phyloP scores from a whole-genome alignment of 2,113 vertebrate species.

The Merops nubicus region DNA sequence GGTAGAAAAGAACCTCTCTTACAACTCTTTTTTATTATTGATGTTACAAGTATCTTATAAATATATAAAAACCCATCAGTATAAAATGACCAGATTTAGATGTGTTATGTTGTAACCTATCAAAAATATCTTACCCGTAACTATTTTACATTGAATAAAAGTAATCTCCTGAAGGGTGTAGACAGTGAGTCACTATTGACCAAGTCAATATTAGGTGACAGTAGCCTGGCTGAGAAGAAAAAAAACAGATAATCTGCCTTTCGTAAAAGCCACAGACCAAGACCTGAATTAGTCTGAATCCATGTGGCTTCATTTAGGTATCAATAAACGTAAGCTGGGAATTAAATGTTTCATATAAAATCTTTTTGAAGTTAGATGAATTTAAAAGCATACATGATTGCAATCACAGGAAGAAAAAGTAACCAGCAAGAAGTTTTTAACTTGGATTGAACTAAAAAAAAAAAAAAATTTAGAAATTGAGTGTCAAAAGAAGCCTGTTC shows the following conservation, averaged over 20 bases:
- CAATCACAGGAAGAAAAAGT: not conserved
- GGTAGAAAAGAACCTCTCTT: too few relatives aligned
- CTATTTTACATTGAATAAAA: not conserved
- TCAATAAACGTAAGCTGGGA: not conserved
- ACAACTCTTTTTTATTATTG: not conserved
- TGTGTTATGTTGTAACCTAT: not conserved
- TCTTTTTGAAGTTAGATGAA: not conserved
- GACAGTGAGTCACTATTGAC: not conserved
- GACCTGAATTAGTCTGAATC: not conserved
- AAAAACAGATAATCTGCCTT: not conserved
- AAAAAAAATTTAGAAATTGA: not conserved
- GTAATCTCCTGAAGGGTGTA: fast-evolving
- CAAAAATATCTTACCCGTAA: not conserved
- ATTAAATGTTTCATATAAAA: not conserved
- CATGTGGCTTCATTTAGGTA: not conserved
- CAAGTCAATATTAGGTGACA: not conserved
- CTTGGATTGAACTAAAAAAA: not conserved
- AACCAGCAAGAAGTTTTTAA: too few relatives aligned
- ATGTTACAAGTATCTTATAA: not conserved
- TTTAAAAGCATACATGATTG: not conserved
- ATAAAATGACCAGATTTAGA: not conserved
- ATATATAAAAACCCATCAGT: not conserved
- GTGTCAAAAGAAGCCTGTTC: not conserved
- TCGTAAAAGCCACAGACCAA: not conserved
- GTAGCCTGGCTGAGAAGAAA: not conserved